These are phyloP conservation scores for Lasioglossum calceatum DNA, from an alignment of 2,888 invertebrate species.

Conservation along the genomic window DNA sequence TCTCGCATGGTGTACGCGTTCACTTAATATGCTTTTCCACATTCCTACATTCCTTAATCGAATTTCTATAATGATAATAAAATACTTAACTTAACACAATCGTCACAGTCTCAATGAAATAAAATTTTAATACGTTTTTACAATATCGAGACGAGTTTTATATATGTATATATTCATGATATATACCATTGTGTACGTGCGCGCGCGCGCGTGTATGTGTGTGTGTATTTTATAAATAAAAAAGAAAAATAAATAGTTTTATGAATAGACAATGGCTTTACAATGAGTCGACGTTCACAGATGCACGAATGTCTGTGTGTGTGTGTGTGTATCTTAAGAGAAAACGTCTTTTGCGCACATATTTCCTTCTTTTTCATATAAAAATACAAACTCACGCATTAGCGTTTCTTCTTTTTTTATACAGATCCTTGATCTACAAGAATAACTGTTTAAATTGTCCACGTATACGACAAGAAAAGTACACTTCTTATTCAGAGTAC, in stretches of 20 bases:
- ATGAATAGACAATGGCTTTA: constrained; percentile 22
- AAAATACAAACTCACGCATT: constrained; percentile 44
- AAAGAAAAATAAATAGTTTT: constrained; percentile 43
- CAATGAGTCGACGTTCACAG: constrained; percentile 35
- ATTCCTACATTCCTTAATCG: not conserved
- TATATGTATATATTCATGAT: constrained; percentile 9
- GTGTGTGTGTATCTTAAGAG: not conserved
- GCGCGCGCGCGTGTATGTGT: not conserved
- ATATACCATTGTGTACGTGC: not conserved
- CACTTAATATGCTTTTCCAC: constrained; percentile 15
- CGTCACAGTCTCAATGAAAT: constrained; percentile 6
- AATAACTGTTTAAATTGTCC: constrained; percentile 13
- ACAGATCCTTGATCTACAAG: constrained; percentile 45
- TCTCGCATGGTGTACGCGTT: not conserved
- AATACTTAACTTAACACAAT: constrained; percentile 31
- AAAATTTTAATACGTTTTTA: constrained; percentile 18
- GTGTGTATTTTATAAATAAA: constrained; percentile 13
- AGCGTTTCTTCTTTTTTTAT: constrained; percentile 14
- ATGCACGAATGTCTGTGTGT: constrained; percentile 23
- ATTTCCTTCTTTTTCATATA: constrained; percentile 24
- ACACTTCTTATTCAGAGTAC: constrained; percentile 1
- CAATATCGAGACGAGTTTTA: constrained; percentile 18
- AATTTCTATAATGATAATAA: constrained; percentile 6
- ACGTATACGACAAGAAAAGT: not conserved
- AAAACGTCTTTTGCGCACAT: not conserved